Percentiles rank a stretch among this genome's conserved stretches.
Conservation (phyloP, 1,140 invertebrate genomes). For the Drosophila fuyamai region DNA sequence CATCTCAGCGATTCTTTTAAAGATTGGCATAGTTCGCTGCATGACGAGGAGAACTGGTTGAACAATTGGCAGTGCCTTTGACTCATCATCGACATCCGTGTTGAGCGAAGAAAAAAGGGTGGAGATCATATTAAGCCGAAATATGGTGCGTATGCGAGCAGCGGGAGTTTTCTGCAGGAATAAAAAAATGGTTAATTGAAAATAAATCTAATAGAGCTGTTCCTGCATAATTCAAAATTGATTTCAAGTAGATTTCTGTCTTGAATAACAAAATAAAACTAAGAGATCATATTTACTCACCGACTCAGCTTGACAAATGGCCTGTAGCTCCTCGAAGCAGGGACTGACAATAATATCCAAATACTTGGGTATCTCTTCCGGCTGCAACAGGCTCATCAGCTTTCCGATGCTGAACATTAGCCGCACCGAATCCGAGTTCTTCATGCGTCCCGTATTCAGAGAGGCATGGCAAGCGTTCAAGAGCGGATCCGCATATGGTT, state of each 20-base stretch:
- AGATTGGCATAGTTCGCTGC: conserved; percentile 87
- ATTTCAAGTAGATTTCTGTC: too few relatives aligned
- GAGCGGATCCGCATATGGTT: conserved; percentile 90
- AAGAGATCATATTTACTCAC: conserved; percentile 56
- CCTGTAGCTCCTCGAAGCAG: conserved; percentile 88
- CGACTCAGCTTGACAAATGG: conserved; percentile 85
- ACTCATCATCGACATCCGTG: conserved; percentile 72
- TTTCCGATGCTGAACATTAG: conserved; percentile 92
- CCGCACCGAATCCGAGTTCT: conserved; percentile 88
- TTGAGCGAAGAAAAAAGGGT: conserved; percentile 90
- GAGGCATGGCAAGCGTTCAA: conserved; percentile 87
- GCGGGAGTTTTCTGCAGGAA: conserved; percentile 84
- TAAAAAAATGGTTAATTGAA: too few relatives aligned
- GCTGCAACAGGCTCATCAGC: conserved; percentile 88
- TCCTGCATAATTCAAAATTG: too few relatives aligned
- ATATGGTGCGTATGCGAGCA: conserved; percentile 85
- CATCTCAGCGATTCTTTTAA: conserved; percentile 86
- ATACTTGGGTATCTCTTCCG: conserved; percentile 88
- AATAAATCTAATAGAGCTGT: too few relatives aligned
- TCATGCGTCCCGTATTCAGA: conserved; percentile 86
- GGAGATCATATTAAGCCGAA: conserved; percentile 89
- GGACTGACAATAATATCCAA: conserved; percentile 89
- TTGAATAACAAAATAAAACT: too few relatives aligned
- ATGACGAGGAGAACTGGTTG: conserved; percentile 86
- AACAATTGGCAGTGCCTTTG: conserved; percentile 58